Evolutionary conservation across 2,888 invertebrate species (phyloP), one percentile per base, ranked within the genome.

Genomic region (Hydraecia micacea): DNA sequence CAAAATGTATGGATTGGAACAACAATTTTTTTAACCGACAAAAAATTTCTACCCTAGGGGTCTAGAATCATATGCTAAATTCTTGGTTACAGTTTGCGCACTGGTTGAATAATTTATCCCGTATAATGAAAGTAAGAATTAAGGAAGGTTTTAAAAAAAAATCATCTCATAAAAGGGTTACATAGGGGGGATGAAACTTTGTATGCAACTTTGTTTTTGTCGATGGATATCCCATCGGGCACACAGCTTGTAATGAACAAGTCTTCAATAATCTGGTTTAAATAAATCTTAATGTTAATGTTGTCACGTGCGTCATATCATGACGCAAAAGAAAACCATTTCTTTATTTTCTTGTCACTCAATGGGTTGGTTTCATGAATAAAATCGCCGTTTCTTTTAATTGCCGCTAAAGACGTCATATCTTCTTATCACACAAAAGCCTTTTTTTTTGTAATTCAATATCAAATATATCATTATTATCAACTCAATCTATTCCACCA

Each of bases 351-450:
- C 28, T 25, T 63, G 25, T n/a, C 18, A 13, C 28, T 46, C 21
- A 70, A 46, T 78, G 25, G 39, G 32, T 66, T n/a, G 11, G 49
- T 79, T 79, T n/a, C 67, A 80, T 79, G 80, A 79, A 79, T 79
- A 58, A 60, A 79, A 42, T 42, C n/a, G 21, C 25, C 55, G 15
- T 49, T 25, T 65, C 1, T 21, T 49, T 32, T 65, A 73, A 79
- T 46, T 65, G 18, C 15, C 4, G 5, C 8, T 73, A 73, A 18
- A 25, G 49, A 80, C 49, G 58, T 73, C 55, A 66, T 79, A 0
- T n/a, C 1, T 32, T 39, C 55, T 28, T 65, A 36, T 79, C 25
- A 18, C 0, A 13, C 1, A 0, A 1, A 21, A n/a, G 11, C 0
- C 42, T 52, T 18, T 46, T 18, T 46, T 49, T 49, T 21, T 18